Evolutionary conservation across 2,888 invertebrate genomes (phyloP).

Genomic region (Julus scanicus): DNA sequence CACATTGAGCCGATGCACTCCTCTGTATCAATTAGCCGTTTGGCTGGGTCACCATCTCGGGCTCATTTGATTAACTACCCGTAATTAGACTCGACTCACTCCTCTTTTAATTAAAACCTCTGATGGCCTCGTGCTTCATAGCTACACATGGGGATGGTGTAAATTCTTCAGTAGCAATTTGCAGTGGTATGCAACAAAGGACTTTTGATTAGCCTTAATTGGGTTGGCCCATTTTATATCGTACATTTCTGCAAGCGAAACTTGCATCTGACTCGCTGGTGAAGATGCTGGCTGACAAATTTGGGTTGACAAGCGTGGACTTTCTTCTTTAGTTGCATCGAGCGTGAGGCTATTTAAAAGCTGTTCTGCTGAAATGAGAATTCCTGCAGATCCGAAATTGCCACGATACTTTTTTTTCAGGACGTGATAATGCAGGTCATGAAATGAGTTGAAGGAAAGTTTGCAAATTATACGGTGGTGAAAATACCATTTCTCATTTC

Average conservation of each 20-base stretch:
- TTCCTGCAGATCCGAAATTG: too few relatives aligned
- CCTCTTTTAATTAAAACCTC: not conserved
- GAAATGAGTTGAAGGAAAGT: too few relatives aligned
- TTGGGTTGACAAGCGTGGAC: not conserved
- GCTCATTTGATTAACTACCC: slow-evolving; percentile 30
- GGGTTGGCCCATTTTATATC: slow-evolving; percentile 7
- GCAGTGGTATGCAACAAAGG: slow-evolving; percentile 13
- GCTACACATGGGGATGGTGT: not conserved
- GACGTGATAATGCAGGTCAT: too few relatives aligned
- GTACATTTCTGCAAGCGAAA: not conserved
- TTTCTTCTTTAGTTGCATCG: not conserved
- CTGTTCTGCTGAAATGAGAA: too few relatives aligned
- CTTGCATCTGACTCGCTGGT: not conserved
- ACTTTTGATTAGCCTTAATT: slow-evolving; percentile 29
- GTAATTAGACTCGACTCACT: not conserved
- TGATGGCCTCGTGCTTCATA: not conserved
- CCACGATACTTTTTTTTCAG: too few relatives aligned
- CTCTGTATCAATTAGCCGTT: not conserved
- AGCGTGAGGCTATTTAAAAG: too few relatives aligned
- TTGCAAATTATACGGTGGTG: too few relatives aligned
- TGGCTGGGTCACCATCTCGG: too few relatives aligned
- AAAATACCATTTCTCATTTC: too few relatives aligned
- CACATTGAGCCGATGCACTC: not conserved
- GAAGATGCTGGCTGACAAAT: not conserved
- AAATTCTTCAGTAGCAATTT: not conserved